Evolutionary conservation across 2,113 vertebrate genomes (phyloP).

Genomic region (Aramus guarauna): DNA sequence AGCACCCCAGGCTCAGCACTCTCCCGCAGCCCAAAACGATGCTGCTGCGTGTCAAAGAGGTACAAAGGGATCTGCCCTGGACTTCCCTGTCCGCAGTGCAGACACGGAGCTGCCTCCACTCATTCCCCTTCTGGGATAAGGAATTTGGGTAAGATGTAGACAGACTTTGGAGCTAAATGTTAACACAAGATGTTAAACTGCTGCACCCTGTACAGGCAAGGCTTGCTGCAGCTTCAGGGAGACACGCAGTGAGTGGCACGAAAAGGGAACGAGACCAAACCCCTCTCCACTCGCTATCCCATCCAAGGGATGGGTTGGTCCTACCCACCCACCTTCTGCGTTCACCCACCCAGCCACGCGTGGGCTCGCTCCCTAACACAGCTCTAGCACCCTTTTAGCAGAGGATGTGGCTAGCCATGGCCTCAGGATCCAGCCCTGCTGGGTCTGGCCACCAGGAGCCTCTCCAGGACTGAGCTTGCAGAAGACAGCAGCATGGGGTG

Average conservation of each 20-base stretch:
- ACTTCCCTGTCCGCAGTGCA: accelerated
- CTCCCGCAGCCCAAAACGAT: background rate
- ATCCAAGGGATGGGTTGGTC: accelerated
- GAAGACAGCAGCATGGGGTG: no score
- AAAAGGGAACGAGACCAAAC: background rate
- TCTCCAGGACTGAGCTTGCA: background rate
- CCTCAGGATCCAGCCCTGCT: background rate
- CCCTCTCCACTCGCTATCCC: accelerated
- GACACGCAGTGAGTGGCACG: no score
- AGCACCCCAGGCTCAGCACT: background rate
- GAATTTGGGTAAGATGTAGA: background rate
- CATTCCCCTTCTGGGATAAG: background rate
- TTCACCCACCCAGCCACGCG: background rate
- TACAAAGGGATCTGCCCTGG: background rate
- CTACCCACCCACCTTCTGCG: background rate
- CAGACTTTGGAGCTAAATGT: background rate
- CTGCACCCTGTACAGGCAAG: no score
- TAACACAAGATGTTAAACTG: no score
- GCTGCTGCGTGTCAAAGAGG: background rate
- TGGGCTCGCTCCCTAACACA: background rate
- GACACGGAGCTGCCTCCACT: background rate
- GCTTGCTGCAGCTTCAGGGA: background rate
- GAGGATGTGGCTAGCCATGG: background rate
- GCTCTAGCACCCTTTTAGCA: background rate
- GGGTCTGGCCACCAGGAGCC: background rate